A percentile compares a stretch with the other conserved stretches of the same genome.
Conservation (phyloP, 2,113 vertebrate genomes). For the Bos javanicus region DNA sequence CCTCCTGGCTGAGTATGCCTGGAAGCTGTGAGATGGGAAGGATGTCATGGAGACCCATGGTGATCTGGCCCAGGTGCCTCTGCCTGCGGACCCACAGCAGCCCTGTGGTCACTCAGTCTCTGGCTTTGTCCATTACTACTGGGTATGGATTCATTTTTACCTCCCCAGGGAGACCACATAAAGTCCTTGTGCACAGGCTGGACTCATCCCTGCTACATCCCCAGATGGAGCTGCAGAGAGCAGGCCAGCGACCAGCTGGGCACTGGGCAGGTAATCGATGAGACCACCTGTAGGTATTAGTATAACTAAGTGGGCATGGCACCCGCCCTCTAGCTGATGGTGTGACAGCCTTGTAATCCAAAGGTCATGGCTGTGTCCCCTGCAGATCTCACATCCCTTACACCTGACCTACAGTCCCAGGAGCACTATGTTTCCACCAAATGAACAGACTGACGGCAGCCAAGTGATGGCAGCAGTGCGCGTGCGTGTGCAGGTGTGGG, state of each 20-base stretch:
- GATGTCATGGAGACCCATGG: neutral
- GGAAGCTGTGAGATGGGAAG: neutral
- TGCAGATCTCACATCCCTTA: accelerated
- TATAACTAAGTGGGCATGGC: neutral
- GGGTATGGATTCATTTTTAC: neutral
- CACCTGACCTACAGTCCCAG: neutral
- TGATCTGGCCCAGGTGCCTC: neutral
- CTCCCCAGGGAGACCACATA: neutral
- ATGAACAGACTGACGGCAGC: neutral
- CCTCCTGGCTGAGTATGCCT: neutral
- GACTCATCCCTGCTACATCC: neutral
- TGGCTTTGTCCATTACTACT: accelerated
- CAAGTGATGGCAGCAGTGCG: accelerated
- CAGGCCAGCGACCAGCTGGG: neutral
- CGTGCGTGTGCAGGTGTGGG: accelerated
- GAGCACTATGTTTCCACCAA: neutral
- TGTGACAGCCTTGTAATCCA: neutral
- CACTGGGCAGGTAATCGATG: neutral
- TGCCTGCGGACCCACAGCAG: neutral
- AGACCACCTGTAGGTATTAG: accelerated
- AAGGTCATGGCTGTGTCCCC: neutral
- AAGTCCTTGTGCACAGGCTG: neutral
- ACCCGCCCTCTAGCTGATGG: neutral
- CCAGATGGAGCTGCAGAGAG: neutral
- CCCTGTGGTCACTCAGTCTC: too few species aligned